phyloP scores from a whole-genome alignment of 1,140 invertebrate genomes.

The Plectrocnemia conspersa region DNA sequence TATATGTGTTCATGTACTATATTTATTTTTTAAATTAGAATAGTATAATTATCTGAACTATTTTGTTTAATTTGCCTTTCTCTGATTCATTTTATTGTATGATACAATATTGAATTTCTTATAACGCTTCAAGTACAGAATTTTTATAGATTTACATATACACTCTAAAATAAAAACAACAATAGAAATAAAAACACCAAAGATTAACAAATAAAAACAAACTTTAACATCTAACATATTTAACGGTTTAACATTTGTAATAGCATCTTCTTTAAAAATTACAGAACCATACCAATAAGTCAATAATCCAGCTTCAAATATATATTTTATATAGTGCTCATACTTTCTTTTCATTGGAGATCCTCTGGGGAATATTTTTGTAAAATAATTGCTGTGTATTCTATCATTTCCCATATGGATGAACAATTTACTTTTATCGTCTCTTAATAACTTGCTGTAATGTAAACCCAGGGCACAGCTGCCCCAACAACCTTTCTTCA shows the following conservation, averaged over 20 bases:
- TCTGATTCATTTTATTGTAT: too few relatives aligned
- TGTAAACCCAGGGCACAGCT: conserved; percentile 46
- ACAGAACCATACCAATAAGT: conserved; percentile 39
- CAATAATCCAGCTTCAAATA: conserved; percentile 41
- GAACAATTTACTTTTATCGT: conserved; percentile 44
- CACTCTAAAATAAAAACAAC: conserved; percentile 8
- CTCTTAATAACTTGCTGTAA: conserved; percentile 41
- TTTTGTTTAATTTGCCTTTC: too few relatives aligned
- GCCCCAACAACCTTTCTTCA: conserved; percentile 42
- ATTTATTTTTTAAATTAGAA: too few relatives aligned
- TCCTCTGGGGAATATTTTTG: conserved; percentile 41
- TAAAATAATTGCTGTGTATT: conserved; percentile 46
- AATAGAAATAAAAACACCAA: conserved; percentile 10
- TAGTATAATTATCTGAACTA: too few relatives aligned
- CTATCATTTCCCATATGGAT: conserved; percentile 44
- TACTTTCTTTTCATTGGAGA: conserved; percentile 39
- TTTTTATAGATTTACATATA: too few relatives aligned
- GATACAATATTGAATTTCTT: too few relatives aligned
- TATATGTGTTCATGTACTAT: too few relatives aligned
- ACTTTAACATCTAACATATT: conserved; percentile 23
- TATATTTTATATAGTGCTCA: conserved; percentile 37
- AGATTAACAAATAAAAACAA: conserved; percentile 29
- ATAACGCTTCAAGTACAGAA: too few relatives aligned
- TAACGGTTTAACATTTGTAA: conserved; percentile 9
- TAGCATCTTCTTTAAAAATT: background rate